Evolutionary conservation across 2,113 vertebrate species (phyloP).

Genomic region (Phrynosoma blainvillii): DNA sequence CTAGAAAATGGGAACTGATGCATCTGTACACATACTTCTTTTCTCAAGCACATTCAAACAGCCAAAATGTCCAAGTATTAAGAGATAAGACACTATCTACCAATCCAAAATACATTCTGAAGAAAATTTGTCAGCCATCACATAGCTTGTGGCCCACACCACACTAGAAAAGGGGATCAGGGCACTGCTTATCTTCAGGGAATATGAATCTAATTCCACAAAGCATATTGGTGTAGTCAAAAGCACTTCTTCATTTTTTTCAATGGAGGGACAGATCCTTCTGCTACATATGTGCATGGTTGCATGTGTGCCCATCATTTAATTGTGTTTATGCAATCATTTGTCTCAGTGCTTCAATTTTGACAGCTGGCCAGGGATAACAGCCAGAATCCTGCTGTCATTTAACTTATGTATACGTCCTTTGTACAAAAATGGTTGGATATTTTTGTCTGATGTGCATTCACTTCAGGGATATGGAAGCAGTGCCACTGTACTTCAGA

Average conservation of each 20-base stretch:
- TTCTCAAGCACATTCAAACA: not conserved
- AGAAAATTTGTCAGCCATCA: not conserved
- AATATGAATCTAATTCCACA: not conserved
- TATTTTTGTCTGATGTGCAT: too few relatives aligned
- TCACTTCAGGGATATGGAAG: too few relatives aligned
- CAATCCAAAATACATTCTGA: fast-evolving
- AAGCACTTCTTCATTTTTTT: not conserved
- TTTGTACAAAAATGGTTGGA: too few relatives aligned
- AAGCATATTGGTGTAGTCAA: constrained; percentile 11
- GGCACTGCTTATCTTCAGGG: not conserved
- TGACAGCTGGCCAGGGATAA: too few relatives aligned
- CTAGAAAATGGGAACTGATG: not conserved
- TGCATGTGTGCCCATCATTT: not conserved
- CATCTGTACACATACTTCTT: not conserved
- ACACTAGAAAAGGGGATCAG: not conserved
- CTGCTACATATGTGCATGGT: too few relatives aligned
- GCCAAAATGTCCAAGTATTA: not conserved
- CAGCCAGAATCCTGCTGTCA: too few relatives aligned
- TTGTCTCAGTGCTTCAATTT: too few relatives aligned
- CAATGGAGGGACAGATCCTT: not conserved
- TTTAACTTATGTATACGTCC: too few relatives aligned
- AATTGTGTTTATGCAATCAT: too few relatives aligned
- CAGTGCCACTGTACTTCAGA: too few relatives aligned
- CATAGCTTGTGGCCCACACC: fast-evolving
- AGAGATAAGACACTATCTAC: not conserved